Percentiles rank a stretch among this genome's conserved stretches.
Evolutionary conservation across 2,113 vertebrate species (phyloP).

Genomic region (Copsychus sechellarum): DNA sequence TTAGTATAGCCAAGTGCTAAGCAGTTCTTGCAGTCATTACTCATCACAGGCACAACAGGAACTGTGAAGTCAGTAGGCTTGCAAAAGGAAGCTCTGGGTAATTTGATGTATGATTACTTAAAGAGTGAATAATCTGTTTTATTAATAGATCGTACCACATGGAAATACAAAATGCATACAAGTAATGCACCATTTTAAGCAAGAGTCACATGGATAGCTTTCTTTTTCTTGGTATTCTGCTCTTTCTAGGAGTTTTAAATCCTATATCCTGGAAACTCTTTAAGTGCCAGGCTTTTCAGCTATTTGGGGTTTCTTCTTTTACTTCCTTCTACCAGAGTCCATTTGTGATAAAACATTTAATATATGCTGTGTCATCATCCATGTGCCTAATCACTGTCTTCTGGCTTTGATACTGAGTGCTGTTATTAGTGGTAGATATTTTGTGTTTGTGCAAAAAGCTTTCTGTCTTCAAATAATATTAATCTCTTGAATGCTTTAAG

Average conservation of each 20-base stretch:
- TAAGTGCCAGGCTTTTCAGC: background rate
- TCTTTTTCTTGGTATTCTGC: background rate
- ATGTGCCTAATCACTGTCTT: background rate
- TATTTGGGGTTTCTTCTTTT: background rate
- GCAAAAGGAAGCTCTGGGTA: background rate
- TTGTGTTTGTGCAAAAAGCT: background rate
- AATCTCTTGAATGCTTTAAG: background rate
- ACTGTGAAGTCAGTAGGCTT: conserved; percentile 8
- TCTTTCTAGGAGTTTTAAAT: background rate
- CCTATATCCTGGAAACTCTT: background rate
- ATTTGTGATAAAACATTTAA: accelerated
- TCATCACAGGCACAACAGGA: background rate
- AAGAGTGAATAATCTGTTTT: conserved; percentile 16
- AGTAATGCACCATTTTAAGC: background rate
- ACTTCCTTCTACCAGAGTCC: background rate
- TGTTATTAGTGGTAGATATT: background rate
- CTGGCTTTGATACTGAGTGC: background rate
- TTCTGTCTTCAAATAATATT: background rate
- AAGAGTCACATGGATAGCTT: background rate
- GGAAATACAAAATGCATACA: background rate
- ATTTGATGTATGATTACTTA: background rate
- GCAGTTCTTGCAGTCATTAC: background rate
- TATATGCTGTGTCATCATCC: background rate
- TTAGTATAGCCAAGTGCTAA: background rate
- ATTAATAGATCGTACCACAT: conserved; percentile 12